These are phyloP conservation scores for Mystacides longicornis DNA, from an alignment of 2,888 invertebrate species.

Conservation along the genomic window DNA sequence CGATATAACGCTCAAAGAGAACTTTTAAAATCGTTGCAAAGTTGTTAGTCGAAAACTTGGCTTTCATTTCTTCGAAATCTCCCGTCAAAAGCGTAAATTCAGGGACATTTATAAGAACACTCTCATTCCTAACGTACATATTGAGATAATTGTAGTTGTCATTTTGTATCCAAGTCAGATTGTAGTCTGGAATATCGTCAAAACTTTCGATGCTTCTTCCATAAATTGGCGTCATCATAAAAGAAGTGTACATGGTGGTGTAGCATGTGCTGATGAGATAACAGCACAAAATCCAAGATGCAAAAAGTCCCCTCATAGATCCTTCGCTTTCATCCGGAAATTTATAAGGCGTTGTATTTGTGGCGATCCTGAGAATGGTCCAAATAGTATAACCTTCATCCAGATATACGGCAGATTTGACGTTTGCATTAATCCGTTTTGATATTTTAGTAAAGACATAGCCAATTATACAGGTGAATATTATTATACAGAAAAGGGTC, in stretches of 20 bases:
- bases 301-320: neutral
- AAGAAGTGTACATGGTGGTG: neutral
- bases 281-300: neutral
- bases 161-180: neutral
- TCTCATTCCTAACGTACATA: neutral
- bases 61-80: neutral
- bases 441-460: neutral
- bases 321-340: neutral
- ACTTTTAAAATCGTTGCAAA: conserved; percentile 3
- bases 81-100: neutral
- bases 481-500: neutral
- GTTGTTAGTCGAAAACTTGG: neutral
- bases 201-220: neutral
- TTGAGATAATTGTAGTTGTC: conserved; percentile 1
- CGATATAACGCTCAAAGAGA: neutral
- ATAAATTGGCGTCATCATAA: conserved; percentile 3
- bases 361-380: conserved; percentile 1
- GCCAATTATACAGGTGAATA: neutral
- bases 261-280: neutral
- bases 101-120: neutral
- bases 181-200: conserved; percentile 1
- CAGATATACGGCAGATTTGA: neutral
- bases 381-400: neutral
- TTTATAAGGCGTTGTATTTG: neutral
- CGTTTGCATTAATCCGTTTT: neutral